Conservation (phyloP, 92 coral and sea anemone species). For the Metridium senile region DNA sequence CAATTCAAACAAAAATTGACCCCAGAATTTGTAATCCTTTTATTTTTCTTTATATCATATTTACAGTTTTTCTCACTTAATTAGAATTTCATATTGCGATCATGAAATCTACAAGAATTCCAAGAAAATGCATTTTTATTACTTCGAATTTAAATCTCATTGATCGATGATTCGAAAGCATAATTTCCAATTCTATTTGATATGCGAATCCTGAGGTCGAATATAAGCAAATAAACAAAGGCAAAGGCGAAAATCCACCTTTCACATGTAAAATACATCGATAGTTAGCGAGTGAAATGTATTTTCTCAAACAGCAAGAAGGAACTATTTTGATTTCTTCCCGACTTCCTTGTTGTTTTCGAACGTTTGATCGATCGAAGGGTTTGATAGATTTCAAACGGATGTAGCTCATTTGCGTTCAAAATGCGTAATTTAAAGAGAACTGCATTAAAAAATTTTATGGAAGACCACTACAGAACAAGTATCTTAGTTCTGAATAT, state of each 20-base stretch:
- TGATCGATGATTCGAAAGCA: neutral
- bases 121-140: no score
- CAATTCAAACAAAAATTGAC: neutral
- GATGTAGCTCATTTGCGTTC: neutral
- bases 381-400: neutral
- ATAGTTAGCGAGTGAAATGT: neutral
- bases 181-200: neutral
- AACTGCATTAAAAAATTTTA: neutral
- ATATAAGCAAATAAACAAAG: slow-evolving; percentile 34
- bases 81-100: neutral
- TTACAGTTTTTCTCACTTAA: neutral
- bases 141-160: neutral
- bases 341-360: slow-evolving; percentile 15
- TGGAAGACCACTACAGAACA: neutral
- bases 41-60: neutral
- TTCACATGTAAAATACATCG: slow-evolving; percentile 24
- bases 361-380: slow-evolving; percentile 6
- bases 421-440: neutral
- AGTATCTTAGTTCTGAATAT: neutral
- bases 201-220: slow-evolving; percentile 1
- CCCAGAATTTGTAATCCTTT: neutral
- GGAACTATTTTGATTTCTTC: neutral
- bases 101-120: neutral
- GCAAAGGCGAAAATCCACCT: slow-evolving; percentile 8
- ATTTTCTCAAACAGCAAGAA: neutral